A percentile compares a stretch with the other conserved stretches of the same genome.
phyloP scores from a whole-genome alignment of 92 coral and sea anemone species.

The Parazoanthus swiftii region DNA sequence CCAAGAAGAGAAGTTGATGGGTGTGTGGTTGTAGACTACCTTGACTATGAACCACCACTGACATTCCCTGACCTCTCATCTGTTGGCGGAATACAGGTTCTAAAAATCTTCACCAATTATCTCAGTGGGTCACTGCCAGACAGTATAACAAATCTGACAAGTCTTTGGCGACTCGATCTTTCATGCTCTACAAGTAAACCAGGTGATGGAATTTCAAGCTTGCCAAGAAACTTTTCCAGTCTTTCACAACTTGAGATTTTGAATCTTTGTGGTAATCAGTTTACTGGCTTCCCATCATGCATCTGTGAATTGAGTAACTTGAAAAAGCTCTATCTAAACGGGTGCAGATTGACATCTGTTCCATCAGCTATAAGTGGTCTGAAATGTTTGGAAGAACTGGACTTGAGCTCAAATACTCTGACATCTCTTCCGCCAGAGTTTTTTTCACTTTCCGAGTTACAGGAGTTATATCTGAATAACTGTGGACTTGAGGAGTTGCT shows the following conservation, averaged over 20 bases:
- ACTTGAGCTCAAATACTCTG: slow-evolving; percentile 68
- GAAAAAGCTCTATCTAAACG: slow-evolving; percentile 70
- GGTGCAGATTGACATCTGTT: slow-evolving; percentile 66
- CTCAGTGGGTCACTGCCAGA: slow-evolving; percentile 57
- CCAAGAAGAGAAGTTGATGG: slow-evolving; percentile 61
- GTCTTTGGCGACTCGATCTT: slow-evolving; percentile 61
- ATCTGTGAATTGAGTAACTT: slow-evolving; percentile 58
- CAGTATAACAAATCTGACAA: slow-evolving; percentile 52
- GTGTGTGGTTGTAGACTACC: slow-evolving; percentile 61
- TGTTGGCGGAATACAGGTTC: slow-evolving; percentile 57
- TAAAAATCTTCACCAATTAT: slow-evolving; percentile 71
- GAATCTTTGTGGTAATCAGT: slow-evolving; percentile 70
- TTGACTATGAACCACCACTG: slow-evolving; percentile 62
- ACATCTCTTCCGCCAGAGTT: slow-evolving; percentile 63
- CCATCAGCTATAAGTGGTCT: slow-evolving; percentile 63
- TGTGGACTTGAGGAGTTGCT: slow-evolving; percentile 61
- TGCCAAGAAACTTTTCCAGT: slow-evolving; percentile 61
- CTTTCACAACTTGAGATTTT: slow-evolving; percentile 56
- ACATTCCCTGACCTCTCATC: slow-evolving; percentile 62
- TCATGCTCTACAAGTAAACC: slow-evolving; percentile 56
- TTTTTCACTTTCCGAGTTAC: slow-evolving; percentile 62
- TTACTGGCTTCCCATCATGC: slow-evolving; percentile 71
- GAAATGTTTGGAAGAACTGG: slow-evolving; percentile 59
- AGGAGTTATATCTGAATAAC: slow-evolving; percentile 69
- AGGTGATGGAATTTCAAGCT: slow-evolving; percentile 49